Conservation (phyloP, 2,113 vertebrate species). For the Phalacrocorax carbo region DNA sequence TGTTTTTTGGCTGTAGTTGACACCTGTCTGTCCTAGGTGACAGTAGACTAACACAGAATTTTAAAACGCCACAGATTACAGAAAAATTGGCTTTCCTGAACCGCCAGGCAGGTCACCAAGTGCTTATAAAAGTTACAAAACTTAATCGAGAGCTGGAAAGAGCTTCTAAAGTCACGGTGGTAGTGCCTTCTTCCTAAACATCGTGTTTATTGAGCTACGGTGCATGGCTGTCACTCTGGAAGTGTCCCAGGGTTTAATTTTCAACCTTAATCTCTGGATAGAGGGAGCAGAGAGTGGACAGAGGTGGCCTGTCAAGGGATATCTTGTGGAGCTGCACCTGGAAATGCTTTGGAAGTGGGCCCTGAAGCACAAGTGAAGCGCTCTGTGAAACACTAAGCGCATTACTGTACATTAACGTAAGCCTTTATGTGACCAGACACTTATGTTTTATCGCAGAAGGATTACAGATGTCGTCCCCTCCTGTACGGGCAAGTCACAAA, state of each 20-base stretch:
- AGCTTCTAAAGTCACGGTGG: neutral
- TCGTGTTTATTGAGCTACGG: rapidly evolving
- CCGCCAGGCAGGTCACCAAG: neutral
- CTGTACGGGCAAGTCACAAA: neutral
- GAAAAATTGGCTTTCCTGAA: neutral
- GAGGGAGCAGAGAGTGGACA: neutral
- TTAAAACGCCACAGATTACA: neutral
- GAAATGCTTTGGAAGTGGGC: neutral
- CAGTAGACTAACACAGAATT: neutral
- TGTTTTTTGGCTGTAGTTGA: neutral
- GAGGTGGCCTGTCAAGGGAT: neutral
- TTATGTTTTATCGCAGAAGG: neutral
- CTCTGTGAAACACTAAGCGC: rapidly evolving
- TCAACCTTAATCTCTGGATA: neutral
- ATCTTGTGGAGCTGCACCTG: neutral
- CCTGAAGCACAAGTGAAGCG: neutral
- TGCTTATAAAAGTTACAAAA: neutral
- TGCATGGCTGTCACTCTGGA: neutral
- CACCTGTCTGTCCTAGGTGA: neutral
- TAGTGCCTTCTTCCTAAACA: neutral
- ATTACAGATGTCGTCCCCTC: neutral
- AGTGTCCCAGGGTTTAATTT: neutral
- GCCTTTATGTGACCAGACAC: neutral
- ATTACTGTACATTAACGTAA: rapidly evolving
- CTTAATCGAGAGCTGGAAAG: neutral